These are phyloP conservation scores for Drosophila jambulina DNA, from an alignment of 1,140 invertebrate genomes.

Conservation along the genomic window DNA sequence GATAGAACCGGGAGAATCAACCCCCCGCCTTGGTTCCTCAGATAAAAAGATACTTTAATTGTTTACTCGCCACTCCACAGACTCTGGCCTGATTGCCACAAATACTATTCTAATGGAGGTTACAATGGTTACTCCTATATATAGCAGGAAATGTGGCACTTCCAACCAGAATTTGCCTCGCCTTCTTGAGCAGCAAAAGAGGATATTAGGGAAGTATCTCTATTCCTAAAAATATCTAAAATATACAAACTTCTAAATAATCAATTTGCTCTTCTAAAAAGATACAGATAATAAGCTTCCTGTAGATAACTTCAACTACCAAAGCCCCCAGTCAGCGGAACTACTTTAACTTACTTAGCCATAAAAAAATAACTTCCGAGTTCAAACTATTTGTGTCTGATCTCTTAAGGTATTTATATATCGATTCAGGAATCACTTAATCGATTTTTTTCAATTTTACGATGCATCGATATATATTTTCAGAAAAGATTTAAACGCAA, in stretches of 20 bases:
- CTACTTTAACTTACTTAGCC: neutral
- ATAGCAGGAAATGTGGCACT: neutral
- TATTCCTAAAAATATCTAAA: neutral
- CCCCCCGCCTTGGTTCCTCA: neutral
- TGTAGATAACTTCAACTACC: neutral
- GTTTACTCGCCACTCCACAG: constrained; percentile 8
- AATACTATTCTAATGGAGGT: neutral
- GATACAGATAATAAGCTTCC: constrained; percentile 4
- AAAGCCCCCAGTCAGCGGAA: too few species aligned
- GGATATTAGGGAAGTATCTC: neutral
- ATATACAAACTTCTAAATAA: neutral
- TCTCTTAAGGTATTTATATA: too few species aligned
- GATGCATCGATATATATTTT: too few species aligned
- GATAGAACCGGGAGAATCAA: neutral
- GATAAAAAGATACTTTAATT: constrained; percentile 2
- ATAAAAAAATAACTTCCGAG: too few species aligned
- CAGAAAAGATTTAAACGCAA: too few species aligned
- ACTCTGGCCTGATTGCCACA: neutral
- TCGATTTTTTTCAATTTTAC: too few species aligned
- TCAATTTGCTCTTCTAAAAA: neutral
- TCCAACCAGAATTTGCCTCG: neutral
- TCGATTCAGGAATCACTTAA: too few species aligned
- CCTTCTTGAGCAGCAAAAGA: neutral
- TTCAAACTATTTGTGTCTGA: neutral
- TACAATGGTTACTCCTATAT: too few species aligned